These are phyloP conservation scores for Hyposmocoma kahamanoa DNA, from an alignment of 1,140 invertebrate genomes.

Conservation along the genomic window DNA sequence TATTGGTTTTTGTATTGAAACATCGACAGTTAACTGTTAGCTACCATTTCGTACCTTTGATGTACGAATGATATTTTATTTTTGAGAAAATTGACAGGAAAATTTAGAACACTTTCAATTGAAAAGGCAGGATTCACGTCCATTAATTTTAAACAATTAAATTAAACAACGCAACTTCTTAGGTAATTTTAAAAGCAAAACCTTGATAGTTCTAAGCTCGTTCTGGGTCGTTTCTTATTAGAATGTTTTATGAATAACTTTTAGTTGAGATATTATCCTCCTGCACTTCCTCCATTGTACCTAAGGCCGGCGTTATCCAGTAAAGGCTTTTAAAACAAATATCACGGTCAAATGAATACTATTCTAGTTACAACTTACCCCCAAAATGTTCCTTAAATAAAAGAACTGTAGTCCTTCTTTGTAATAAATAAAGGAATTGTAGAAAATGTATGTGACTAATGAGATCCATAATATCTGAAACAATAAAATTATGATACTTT, in stretches of 20 bases:
- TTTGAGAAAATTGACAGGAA: too few relatives aligned
- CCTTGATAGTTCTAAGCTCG: not conserved
- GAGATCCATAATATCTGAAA: conserved; percentile 69
- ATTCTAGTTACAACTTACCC: conserved; percentile 36
- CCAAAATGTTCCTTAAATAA: conserved; percentile 55
- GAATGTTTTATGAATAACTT: not conserved
- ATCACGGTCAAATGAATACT: not conserved
- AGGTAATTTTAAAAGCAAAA: not conserved
- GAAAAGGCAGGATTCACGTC: too few relatives aligned
- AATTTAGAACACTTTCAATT: too few relatives aligned
- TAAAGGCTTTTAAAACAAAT: not conserved
- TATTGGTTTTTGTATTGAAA: too few relatives aligned
- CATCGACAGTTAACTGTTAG: too few relatives aligned
- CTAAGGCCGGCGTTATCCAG: too few relatives aligned
- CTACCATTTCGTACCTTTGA: too few relatives aligned
- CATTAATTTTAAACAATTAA: too few relatives aligned
- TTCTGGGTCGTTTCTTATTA: not conserved
- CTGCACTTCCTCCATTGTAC: too few relatives aligned
- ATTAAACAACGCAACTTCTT: too few relatives aligned
- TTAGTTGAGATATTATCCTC: not conserved
- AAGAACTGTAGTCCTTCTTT: conserved; percentile 45
- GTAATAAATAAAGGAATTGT: conserved; percentile 57
- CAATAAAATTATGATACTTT: too few relatives aligned
- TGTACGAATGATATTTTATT: too few relatives aligned
- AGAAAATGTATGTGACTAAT: conserved; percentile 61